A percentile compares a stretch with the other conserved stretches of the same genome.
Conservation (phyloP, 2,888 invertebrate species). For the Galerucella nymphaeae region DNA sequence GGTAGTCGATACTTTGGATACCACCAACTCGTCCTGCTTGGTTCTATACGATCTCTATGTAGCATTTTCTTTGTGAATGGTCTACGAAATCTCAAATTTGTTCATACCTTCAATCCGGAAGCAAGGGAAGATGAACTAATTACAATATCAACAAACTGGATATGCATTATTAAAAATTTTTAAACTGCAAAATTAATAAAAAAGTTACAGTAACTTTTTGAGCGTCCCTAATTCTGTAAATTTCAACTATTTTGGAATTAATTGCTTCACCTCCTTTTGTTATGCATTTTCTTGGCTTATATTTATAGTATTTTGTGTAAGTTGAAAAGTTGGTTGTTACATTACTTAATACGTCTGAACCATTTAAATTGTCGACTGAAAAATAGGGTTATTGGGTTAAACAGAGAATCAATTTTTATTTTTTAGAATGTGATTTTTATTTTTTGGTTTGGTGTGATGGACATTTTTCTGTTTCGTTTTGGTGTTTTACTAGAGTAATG, state of each 20-base stretch:
- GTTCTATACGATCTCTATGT: no score
- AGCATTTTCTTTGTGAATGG: no score
- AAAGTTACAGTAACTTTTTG: no score
- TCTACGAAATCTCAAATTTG: no score
- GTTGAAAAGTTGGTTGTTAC: slow-evolving; percentile 35
- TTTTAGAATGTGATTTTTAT: slow-evolving; percentile 46
- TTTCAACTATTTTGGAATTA: not conserved
- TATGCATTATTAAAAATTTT: no score
- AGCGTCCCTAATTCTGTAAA: no score
- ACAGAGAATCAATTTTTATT: slow-evolving; percentile 39
- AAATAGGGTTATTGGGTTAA: slow-evolving; percentile 37
- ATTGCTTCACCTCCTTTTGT: slow-evolving; percentile 4
- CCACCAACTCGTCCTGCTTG: no score
- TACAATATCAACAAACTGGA: no score
- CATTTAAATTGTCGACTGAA: slow-evolving; percentile 39
- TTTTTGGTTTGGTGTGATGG: slow-evolving; percentile 54
- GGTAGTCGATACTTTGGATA: no score
- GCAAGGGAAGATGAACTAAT: no score
- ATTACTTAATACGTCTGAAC: slow-evolving; percentile 40
- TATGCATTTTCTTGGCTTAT: slow-evolving; percentile 6
- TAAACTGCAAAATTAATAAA: no score
- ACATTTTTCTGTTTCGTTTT: slow-evolving; percentile 54
- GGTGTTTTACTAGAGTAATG: slow-evolving; percentile 49
- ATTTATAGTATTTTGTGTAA: not conserved
- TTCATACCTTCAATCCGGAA: no score